phyloP scores from a whole-genome alignment of 2,888 invertebrate species.

The Thyatira batis region DNA sequence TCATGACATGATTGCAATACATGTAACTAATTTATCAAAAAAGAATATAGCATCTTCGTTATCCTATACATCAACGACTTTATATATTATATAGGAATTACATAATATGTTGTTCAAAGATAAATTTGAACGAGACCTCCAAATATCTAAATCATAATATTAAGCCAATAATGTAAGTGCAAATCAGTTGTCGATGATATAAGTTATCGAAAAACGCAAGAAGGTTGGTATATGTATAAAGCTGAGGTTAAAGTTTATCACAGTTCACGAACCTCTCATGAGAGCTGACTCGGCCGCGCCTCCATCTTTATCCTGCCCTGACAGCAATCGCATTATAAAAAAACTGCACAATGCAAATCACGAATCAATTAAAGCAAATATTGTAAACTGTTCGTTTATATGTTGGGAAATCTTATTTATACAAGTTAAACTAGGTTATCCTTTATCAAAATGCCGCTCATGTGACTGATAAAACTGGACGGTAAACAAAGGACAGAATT shows the following conservation, averaged over 20 bases:
- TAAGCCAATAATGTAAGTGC: no score
- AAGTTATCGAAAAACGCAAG: no score
- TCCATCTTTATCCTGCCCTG: conserved; percentile 72
- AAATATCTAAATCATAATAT: no score
- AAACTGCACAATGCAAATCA: conserved; percentile 22
- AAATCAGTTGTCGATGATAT: no score
- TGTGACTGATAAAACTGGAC: conserved; percentile 66
- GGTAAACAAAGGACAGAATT: conserved; percentile 44
- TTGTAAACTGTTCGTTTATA: conserved; percentile 41
- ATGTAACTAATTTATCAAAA: no score
- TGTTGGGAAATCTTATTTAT: conserved; percentile 66
- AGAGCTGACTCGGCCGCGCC: conserved; percentile 62
- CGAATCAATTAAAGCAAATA: conserved; percentile 31
- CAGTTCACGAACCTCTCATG: conserved; percentile 47
- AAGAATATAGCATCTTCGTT: no score
- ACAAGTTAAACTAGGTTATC: conserved; percentile 74
- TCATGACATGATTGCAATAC: no score
- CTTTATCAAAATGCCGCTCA: conserved; percentile 60
- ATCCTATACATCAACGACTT: no score
- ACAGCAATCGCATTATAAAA: conserved; percentile 59
- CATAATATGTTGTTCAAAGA: no score
- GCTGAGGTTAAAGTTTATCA: conserved; percentile 1
- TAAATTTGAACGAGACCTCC: no score
- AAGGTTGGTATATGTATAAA: conserved; percentile 5
- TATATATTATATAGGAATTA: no score